Base-by-base conservation (phyloP, 2,113 vertebrate species). In the Erythrocercus mccallii region DNA sequence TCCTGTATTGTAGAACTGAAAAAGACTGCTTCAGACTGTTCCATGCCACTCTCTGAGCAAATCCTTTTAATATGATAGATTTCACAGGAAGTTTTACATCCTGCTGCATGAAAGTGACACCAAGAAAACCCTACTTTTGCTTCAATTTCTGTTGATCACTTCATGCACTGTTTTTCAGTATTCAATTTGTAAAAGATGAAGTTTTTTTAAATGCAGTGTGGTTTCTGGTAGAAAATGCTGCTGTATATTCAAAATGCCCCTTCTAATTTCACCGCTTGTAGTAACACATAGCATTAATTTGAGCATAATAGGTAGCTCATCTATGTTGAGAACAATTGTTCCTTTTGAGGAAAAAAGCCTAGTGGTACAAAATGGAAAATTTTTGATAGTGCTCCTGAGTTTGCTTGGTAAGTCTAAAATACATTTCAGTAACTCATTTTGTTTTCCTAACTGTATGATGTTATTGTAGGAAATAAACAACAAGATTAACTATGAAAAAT, bases 81-180 rank as follows among this genome's bases (percentile, higher is more conserved):
- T 96, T 95, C 80, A 85, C 17, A 54, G 76, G 68, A 51, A 53
- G 89, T 95, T 95, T 95, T 96, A 94, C 47, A 92, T 97, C 95
- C 95, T 95, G 88, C 84, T 94, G 9, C 93, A 88, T 84, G 86
- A 97, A 96, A 96, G 73, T 53, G 73, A 84, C 86, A 65, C 56
- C 77, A 40, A 50, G 93, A 30, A 81, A 92, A 96, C 58, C 54
- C 37, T 85, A 31, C 71, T 45, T 78, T 81, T 81, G 62, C 78
- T 96, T 92, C 62, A 74, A 64, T 95, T 95, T 96, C 86, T 88
- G 45, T 88, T 60, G n/a, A 60, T 92, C 79, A 54, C 48, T 96
- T 96, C 71, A 81, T 25, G 10, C 77, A 44, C 93, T 94, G 93
- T 65, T 84, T 92, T 93, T 81, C 24, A 6, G 51, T 58, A 22